Evolutionary conservation across 1,140 invertebrate genomes (phyloP).

Genomic region (Aphelenchoides avenae): DNA sequence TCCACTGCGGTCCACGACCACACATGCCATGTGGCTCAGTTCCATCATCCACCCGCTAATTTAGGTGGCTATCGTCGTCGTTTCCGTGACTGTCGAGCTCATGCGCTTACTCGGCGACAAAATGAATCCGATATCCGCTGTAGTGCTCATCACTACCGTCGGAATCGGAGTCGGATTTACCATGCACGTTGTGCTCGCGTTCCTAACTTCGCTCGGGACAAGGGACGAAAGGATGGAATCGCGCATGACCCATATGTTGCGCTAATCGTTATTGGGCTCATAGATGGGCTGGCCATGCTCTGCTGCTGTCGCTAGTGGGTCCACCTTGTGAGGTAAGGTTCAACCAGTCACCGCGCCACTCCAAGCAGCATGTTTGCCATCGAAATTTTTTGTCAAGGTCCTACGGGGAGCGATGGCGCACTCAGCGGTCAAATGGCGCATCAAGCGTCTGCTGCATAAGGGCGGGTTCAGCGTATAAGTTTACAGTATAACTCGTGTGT

Average conservation of each 20-base stretch:
- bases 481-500: too few relatives aligned
- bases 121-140: conserved; percentile 80
- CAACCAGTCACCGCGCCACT: too few relatives aligned
- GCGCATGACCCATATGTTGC: conserved; percentile 77
- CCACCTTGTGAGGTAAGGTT: conserved; percentile 78
- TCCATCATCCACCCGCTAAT: too few relatives aligned
- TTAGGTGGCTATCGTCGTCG: too few relatives aligned
- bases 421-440: too few relatives aligned
- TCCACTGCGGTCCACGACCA: too few relatives aligned
- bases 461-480: too few relatives aligned
- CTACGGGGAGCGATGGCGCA: too few relatives aligned
- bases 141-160: conserved; percentile 72
- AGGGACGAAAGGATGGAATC: conserved; percentile 72
- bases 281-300: conserved; percentile 85
- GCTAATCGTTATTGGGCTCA: conserved; percentile 74
- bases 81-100: conserved; percentile 73
- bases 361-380: too few relatives aligned
- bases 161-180: conserved; percentile 82
- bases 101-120: conserved; percentile 79
- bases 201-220: conserved; percentile 78
- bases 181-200: conserved; percentile 77
- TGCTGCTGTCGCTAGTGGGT: conserved; percentile 79
- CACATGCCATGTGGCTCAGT: conserved; percentile 17
- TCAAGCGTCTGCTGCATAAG: too few relatives aligned
- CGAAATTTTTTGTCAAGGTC: too few relatives aligned